Percentiles rank a stretch among this genome's conserved stretches.
phyloP scores from a whole-genome alignment of 2,888 invertebrate species.

The Diabrotica balteata region DNA sequence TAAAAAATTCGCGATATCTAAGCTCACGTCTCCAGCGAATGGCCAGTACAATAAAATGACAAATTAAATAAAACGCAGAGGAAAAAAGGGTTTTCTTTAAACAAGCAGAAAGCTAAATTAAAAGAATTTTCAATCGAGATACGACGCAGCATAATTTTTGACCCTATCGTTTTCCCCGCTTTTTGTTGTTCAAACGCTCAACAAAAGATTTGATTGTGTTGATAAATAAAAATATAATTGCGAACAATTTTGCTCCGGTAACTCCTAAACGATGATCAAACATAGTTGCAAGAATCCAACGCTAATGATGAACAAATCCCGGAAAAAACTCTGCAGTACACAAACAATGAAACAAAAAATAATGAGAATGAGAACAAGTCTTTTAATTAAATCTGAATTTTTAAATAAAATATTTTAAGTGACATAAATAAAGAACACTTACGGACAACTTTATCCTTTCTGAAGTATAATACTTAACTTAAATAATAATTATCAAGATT shows the following conservation, averaged over 20 bases:
- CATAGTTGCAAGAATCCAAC: conserved; percentile 26
- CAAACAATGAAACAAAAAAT: neutral
- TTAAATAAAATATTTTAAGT: too few species aligned
- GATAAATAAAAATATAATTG: conserved; percentile 42
- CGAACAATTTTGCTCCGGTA: conserved; percentile 24
- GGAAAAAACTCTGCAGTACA: conserved; percentile 1
- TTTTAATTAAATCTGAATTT: neutral
- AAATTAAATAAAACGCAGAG: conserved; percentile 57
- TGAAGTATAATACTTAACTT: too few species aligned
- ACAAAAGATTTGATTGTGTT: conserved; percentile 40
- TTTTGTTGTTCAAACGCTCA: conserved; percentile 32
- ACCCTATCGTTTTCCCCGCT: conserved; percentile 36
- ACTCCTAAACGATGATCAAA: conserved; percentile 24
- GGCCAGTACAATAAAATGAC: conserved; percentile 58
- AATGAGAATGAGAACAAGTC: neutral
- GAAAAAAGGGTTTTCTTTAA: conserved; percentile 56
- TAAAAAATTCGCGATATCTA: conserved; percentile 60
- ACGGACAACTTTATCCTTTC: too few species aligned
- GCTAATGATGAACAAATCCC: conserved; percentile 24
- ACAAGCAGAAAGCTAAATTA: conserved; percentile 57
- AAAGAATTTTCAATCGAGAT: conserved; percentile 58
- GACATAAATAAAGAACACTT: too few species aligned
- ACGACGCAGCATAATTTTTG: conserved; percentile 36
- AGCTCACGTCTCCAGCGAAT: conserved; percentile 52
- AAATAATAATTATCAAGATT: too few species aligned